These are phyloP conservation scores for Choreutis nemorana DNA, from an alignment of 2,888 invertebrate species.

Conservation along the genomic window DNA sequence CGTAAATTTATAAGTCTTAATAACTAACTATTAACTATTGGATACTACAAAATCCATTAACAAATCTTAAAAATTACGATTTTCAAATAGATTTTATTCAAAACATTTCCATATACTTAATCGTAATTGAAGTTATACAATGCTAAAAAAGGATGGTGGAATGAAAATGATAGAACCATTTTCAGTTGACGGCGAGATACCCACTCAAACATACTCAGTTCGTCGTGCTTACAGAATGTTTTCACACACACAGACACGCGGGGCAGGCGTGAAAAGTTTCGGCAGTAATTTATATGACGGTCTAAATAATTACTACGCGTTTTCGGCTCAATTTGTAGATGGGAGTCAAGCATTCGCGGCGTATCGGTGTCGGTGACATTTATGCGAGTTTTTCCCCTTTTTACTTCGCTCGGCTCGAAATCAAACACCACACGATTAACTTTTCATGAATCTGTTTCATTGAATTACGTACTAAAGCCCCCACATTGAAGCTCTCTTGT, in stretches of 20 bases:
- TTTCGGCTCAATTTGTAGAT: constrained; percentile 66
- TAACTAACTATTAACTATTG: no score
- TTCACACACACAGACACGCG: constrained; percentile 27
- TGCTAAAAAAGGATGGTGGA: constrained; percentile 58
- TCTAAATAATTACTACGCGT: constrained; percentile 65
- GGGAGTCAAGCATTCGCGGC: constrained; percentile 40
- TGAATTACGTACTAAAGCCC: no score
- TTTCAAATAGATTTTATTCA: no score
- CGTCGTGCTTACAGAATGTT: constrained; percentile 18
- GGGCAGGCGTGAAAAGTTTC: constrained; percentile 56
- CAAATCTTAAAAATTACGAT: no score
- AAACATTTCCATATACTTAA: constrained; percentile 17
- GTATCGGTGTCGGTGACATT: constrained; percentile 43
- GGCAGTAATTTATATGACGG: constrained; percentile 66
- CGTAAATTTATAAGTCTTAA: no score
- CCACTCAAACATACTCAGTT: constrained; percentile 25
- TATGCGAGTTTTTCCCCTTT: no score
- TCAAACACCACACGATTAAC: no score
- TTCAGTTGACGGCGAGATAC: constrained; percentile 45
- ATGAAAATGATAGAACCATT: constrained; percentile 61
- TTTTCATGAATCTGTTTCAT: no score
- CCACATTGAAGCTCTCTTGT: no score
- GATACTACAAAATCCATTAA: no score
- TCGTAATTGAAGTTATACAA: constrained; percentile 41
- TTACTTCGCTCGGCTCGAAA: no score